Conservation (phyloP, 1,140 invertebrate genomes). For the Tetramorium alpestre region DNA sequence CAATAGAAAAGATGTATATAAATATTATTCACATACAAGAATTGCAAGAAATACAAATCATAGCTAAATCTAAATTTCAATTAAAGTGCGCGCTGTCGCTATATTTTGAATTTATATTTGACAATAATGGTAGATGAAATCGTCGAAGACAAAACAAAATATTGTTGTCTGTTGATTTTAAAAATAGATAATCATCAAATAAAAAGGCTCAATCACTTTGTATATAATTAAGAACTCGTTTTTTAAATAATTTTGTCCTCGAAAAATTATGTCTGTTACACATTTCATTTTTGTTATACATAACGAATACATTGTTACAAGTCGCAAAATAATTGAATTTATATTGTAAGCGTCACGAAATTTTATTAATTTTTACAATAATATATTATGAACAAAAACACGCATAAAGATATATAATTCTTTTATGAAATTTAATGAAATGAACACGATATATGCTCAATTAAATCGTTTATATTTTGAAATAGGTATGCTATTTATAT, state of each 20-base stretch:
- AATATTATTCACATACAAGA: background rate
- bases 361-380: background rate
- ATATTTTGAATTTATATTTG: background rate
- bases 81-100: background rate
- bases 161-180: background rate
- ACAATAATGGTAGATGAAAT: background rate
- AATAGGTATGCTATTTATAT: background rate
- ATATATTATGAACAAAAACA: background rate
- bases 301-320: background rate
- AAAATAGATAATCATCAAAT: background rate
- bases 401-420: background rate
- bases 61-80: background rate
- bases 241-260: background rate
- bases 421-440: background rate
- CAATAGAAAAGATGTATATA: background rate
- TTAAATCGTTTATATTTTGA: constrained; percentile 13
- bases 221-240: background rate
- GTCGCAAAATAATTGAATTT: background rate
- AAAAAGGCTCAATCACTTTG: background rate
- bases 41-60: background rate
- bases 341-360: background rate
- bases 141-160: background rate
- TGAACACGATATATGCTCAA: background rate
- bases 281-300: background rate
- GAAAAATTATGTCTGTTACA: background rate